phyloP scores from a whole-genome alignment of 2,888 invertebrate species.

The Aelia acuminata region DNA sequence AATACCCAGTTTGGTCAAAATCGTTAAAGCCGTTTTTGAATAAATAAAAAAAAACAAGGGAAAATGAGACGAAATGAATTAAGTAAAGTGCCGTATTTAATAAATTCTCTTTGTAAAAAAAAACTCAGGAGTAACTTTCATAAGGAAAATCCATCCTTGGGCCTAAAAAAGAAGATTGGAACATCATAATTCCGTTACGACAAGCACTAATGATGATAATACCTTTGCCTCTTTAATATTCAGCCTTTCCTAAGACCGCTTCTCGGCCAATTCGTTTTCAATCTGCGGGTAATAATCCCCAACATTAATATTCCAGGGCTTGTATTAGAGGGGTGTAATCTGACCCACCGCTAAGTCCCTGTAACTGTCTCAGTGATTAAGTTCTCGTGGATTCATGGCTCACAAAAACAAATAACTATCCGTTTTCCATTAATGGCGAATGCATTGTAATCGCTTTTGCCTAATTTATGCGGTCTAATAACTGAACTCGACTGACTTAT shows the following conservation, averaged over 20 bases:
- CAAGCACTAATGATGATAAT: neutral
- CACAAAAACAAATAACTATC: constrained; percentile 31
- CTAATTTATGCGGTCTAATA: constrained; percentile 6
- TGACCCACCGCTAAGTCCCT: constrained; percentile 2
- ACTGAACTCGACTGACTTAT: neutral
- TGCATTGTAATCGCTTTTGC: neutral
- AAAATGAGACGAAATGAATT: no score
- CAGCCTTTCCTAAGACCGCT: neutral
- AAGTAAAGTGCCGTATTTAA: no score
- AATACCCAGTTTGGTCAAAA: no score
- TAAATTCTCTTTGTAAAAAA: no score
- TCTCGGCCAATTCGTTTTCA: neutral
- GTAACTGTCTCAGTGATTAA: constrained; percentile 26
- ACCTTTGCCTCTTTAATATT: neutral
- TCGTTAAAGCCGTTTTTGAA: no score
- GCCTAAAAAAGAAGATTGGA: no score
- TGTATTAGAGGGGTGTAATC: neutral
- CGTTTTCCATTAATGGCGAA: neutral
- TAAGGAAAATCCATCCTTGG: no score
- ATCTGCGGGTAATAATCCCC: constrained; percentile 21
- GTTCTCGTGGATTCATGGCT: neutral
- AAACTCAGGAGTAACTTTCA: no score
- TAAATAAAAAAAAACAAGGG: no score
- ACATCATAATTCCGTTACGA: neutral
- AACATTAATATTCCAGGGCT: neutral